Percentiles rank a stretch among this genome's conserved stretches.
phyloP scores from a whole-genome alignment of 2,888 invertebrate genomes.

The Rhogogaster chlorosoma region DNA sequence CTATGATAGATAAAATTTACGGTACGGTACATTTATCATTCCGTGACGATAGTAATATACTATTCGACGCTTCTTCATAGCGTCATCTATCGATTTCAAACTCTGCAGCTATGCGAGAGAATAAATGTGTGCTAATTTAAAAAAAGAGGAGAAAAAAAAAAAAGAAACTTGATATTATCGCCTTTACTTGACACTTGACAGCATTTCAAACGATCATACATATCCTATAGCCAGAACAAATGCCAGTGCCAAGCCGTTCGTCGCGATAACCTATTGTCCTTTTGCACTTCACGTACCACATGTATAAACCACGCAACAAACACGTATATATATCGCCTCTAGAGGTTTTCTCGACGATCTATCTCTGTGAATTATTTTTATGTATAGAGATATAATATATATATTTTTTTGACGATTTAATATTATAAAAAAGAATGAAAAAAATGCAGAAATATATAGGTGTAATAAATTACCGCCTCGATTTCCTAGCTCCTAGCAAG shows the following conservation, averaged over 20 bases:
- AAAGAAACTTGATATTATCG: neutral
- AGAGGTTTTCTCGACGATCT: neutral
- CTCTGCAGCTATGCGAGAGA: too few relatives aligned
- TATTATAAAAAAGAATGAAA: neutral
- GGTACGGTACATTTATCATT: too few relatives aligned
- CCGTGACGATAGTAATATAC: too few relatives aligned
- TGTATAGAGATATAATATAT: too few relatives aligned
- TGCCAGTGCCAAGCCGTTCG: neutral
- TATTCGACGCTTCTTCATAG: too few relatives aligned
- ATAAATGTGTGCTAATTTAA: neutral
- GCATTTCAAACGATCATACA: neutral
- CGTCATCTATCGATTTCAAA: too few relatives aligned
- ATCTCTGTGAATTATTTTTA: too few relatives aligned
- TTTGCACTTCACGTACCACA: neutral
- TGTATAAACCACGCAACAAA: too few relatives aligned
- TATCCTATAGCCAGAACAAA: neutral
- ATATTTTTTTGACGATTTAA: too few relatives aligned
- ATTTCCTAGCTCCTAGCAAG: neutral
- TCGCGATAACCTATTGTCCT: slow-evolving; percentile 35
- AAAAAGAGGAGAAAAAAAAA: neutral
- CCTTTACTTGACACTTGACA: neutral
- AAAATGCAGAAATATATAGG: neutral
- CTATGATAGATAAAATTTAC: too few relatives aligned
- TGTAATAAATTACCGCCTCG: neutral
- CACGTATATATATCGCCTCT: neutral